phyloP scores from a whole-genome alignment of 2,888 invertebrate species.

The Prosopocoilus inquinatus region DNA sequence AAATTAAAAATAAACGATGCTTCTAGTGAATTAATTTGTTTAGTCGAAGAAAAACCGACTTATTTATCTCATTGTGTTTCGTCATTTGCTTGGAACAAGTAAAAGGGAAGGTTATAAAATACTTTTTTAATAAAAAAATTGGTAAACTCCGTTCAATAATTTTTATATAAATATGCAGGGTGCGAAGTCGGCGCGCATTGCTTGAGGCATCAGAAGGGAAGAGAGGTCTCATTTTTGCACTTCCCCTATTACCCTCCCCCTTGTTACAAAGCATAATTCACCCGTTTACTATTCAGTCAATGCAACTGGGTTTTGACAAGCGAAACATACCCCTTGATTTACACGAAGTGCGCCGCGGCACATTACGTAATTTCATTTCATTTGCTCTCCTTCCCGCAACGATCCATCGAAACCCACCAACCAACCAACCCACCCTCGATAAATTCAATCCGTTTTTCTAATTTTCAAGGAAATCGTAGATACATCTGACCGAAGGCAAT shows the following conservation, averaged over 20 bases:
- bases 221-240: constrained; percentile 29
- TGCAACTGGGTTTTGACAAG: constrained; percentile 26
- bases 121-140: no score
- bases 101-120: background rate
- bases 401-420: no score
- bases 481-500: constrained; percentile 6
- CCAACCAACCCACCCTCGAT: no score
- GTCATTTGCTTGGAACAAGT: background rate
- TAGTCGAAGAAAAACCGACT: background rate
- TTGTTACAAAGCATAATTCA: constrained; percentile 42
- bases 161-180: constrained; percentile 41
- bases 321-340: constrained; percentile 26
- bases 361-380: no score
- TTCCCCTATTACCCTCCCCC: constrained; percentile 35
- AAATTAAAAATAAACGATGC: no score
- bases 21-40: background rate
- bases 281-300: constrained; percentile 37
- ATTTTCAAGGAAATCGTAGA: background rate
- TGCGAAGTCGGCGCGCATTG: constrained; percentile 28
- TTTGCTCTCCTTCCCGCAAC: no score
- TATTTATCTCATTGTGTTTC: background rate
- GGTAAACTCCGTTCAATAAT: constrained; percentile 30
- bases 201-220: constrained; percentile 22
- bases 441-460: background rate
- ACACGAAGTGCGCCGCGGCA: background rate